Evolutionary conservation across 2,113 vertebrate genomes (phyloP), one percentile per base, ranked within the genome.

Genomic region (Atlantisia rogersi): DNA sequence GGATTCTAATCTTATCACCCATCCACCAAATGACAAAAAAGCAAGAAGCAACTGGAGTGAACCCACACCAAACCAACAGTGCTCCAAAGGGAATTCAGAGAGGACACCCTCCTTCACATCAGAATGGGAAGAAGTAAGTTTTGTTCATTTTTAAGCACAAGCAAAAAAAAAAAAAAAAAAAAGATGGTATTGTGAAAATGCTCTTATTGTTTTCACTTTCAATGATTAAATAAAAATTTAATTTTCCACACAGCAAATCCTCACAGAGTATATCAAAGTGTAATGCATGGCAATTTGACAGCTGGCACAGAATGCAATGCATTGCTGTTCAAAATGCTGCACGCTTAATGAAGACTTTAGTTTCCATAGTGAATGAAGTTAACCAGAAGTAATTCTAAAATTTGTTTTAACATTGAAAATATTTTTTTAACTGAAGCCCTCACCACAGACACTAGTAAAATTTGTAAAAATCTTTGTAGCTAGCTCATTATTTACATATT

Each of bases 41-140:
- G 94, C 98, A 46, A 97, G 98, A 98, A 98, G 98, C 96, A 97
- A 98, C 96, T 97, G 99, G 98, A 97, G 98, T 86, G 98, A 98
- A 95, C 91, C 98, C 59, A 98, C 98, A 76, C 96, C 98, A 32
- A 98, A 96, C 40, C 98, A 98, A 35, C 97, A 96, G 31, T 98
- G 96, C 92, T 98, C 98, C 11, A 98, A 97, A 94, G 97, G 97
- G 42, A 98, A 98, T 97, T 98, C 99, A 3, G 99, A 99, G 97
- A 98, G 99, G 93, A 99, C 99, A 1, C 99, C 99, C 13, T 99
- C 99, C 74, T 99, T 99, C 97, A 99, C 99, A 7, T 99, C 99
- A 3, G 99, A 99, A 96, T 99, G 99, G 99, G 99, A 99, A 96
- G 99, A 99, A 98, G 99, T 99, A 98, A 98, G 98, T 82, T 39